Base-by-base conservation (phyloP, 2,888 invertebrate species). In the Brachyptera risi region DNA sequence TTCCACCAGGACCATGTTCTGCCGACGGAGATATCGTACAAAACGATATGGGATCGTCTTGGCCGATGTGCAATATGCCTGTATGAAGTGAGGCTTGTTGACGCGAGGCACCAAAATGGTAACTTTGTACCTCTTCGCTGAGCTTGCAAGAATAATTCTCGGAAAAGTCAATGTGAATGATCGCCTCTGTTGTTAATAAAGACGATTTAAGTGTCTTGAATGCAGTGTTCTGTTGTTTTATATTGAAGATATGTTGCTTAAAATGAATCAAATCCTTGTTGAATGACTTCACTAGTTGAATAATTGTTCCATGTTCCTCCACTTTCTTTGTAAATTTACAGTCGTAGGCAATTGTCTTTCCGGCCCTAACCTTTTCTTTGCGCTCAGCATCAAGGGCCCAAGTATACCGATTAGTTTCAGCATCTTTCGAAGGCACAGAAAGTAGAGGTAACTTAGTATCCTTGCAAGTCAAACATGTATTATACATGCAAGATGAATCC, bases 161-260 rank as follows among this genome's bases (percentile, higher is more conserved):
- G n/a, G 56, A 56, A 35, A 56, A 56, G 17, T 56, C 56, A n/a
- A 56, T 2, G 1, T 15, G 56, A n/a, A 56, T 3, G 21, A 56
- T 23, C 21, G 56, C 56, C 21, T 56, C 56, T 13, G 1, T 5
- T 42, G 31, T 3, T n/a, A 31, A 31, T 9, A 56, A 7, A 21
- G 31, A 21, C 2, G 26, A 27, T 56, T 35, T 56, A 13, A 27
- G 35, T 21, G 38, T 56, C 38, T 3, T 56, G 38, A 17, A 56
- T 15, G 37, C 56, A 17, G 21, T 31, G 15, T 56, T 56, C 1
- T 56, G 56, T 11, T 3, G 23, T 21, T 56, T 40, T 21, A 56
- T 56, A 19, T 56, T 40, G 21, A 56, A n/a, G 15, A 37, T 15
- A 15, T 35, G 26, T n/a, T 26, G 31, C 31, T 56, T 56, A 15